Conservation (phyloP, 2,888 invertebrate species). For the Prenolepis imparis region DNA sequence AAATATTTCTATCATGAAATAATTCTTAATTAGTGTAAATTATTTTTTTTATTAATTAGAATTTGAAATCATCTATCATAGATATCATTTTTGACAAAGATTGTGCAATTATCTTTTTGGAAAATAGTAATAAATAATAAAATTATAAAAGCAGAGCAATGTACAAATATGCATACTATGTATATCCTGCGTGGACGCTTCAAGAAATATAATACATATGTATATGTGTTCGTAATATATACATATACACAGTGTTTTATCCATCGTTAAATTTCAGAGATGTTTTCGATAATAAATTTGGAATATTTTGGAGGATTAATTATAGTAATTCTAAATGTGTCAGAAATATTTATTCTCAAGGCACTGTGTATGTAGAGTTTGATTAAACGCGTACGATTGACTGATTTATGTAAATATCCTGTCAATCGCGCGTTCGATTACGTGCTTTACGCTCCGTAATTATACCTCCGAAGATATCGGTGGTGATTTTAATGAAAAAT, state of each 20-base stretch:
- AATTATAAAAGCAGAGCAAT: conserved; percentile 6
- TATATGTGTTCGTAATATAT: background rate
- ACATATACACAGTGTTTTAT: conserved; percentile 1
- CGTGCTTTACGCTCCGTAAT: conserved; percentile 3
- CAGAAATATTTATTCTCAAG: conserved; percentile 5
- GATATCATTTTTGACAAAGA: background rate
- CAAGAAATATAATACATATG: conserved; percentile 15
- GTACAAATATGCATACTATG: background rate
- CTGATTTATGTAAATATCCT: conserved; percentile 24
- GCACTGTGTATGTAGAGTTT: background rate
- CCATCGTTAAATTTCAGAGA: conserved; percentile 1
- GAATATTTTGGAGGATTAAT: background rate
- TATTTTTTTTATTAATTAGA: background rate
- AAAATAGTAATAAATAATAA: conserved; percentile 10
- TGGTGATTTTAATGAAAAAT: conserved; percentile 39
- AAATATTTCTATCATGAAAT: background rate
- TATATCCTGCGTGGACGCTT: conserved; percentile 5
- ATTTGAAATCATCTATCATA: background rate
- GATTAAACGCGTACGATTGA: background rate
- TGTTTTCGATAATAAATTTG: background rate
- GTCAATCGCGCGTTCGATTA: conserved; percentile 1
- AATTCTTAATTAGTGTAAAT: background rate
- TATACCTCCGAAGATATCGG: conserved; percentile 1
- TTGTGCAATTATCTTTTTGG: background rate
- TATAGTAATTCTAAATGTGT: conserved; percentile 7